Evolutionary conservation across 2,888 invertebrate species (phyloP).

Genomic region (Ashinkailepas kermadecensis): DNA sequence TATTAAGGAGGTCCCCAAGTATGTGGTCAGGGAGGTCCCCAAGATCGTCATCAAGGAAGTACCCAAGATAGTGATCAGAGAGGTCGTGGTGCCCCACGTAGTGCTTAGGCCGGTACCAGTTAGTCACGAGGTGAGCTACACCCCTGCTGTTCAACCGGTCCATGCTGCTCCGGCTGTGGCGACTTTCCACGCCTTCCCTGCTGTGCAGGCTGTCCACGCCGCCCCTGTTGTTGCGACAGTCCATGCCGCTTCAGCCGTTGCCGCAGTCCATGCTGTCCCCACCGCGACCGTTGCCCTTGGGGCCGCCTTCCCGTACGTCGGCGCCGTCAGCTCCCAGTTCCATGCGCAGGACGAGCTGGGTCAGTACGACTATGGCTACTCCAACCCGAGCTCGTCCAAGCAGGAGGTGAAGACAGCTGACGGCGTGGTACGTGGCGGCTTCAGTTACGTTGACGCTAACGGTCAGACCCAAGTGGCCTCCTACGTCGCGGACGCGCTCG

Average conservation of each 20-base stretch:
- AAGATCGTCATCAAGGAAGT: background rate
- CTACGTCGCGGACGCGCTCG: too few relatives aligned
- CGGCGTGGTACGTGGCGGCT: conserved; percentile 27
- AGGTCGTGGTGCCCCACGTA: background rate
- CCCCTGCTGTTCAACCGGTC: background rate
- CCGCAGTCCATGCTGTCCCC: background rate
- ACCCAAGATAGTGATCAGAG: background rate
- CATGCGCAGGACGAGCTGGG: conserved; percentile 28
- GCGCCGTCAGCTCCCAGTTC: conserved; percentile 19
- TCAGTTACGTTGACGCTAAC: conserved; percentile 28
- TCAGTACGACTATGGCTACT: conserved; percentile 27
- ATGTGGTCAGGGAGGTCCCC: background rate
- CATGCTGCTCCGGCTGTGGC: background rate
- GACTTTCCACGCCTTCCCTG: background rate
- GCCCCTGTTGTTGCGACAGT: background rate
- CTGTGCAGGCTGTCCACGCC: background rate
- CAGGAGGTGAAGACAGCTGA: conserved; percentile 26
- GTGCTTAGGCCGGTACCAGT: background rate
- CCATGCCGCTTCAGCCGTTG: background rate
- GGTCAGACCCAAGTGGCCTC: too few relatives aligned
- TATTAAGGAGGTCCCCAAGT: background rate
- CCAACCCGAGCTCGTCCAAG: conserved; percentile 24
- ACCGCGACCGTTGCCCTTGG: background rate
- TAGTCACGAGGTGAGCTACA: background rate
- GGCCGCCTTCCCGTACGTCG: background rate